A percentile compares a stretch with the other conserved stretches of the same genome.
phyloP scores from a whole-genome alignment of 2,113 vertebrate species.

The Toxostoma redivivum region DNA sequence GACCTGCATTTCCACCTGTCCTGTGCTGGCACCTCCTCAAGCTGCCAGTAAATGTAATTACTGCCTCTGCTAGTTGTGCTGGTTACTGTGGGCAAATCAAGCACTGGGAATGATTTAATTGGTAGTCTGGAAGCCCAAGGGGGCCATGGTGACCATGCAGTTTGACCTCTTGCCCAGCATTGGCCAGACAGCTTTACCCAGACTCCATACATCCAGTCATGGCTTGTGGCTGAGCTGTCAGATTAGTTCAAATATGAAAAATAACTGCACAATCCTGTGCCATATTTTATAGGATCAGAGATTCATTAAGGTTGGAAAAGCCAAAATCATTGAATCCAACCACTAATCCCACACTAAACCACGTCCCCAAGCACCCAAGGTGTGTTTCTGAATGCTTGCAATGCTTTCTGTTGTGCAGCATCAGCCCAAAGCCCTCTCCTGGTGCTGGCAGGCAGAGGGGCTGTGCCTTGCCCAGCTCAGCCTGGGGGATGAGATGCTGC shows the following conservation, averaged over 20 bases:
- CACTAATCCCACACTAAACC: not conserved
- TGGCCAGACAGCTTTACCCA: not conserved
- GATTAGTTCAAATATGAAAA: not conserved
- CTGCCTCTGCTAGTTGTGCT: not conserved
- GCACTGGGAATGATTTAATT: slow-evolving; percentile 19
- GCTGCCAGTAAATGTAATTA: not conserved
- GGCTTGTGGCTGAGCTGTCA: not conserved
- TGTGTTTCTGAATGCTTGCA: not conserved
- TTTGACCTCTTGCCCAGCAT: not conserved
- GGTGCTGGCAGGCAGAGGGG: accelerated
- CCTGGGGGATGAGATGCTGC: not conserved
- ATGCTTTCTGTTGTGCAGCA: not conserved
- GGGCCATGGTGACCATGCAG: not conserved
- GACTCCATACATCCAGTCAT: not conserved
- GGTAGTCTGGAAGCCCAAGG: not conserved
- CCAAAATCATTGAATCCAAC: not conserved
- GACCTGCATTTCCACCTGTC: not conserved
- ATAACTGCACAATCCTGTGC: not conserved
- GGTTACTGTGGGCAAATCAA: not conserved
- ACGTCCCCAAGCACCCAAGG: not conserved
- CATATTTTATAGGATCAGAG: not conserved
- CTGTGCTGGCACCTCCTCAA: not conserved
- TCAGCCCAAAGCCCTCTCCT: not conserved
- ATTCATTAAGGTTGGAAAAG: not conserved
- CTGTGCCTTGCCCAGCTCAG: not conserved